Evolutionary conservation across 2,797 vertebrate species (phyloP), one percentile per base, ranked within the genome.

Genomic region (Lepilemur ruficaudatus): DNA sequence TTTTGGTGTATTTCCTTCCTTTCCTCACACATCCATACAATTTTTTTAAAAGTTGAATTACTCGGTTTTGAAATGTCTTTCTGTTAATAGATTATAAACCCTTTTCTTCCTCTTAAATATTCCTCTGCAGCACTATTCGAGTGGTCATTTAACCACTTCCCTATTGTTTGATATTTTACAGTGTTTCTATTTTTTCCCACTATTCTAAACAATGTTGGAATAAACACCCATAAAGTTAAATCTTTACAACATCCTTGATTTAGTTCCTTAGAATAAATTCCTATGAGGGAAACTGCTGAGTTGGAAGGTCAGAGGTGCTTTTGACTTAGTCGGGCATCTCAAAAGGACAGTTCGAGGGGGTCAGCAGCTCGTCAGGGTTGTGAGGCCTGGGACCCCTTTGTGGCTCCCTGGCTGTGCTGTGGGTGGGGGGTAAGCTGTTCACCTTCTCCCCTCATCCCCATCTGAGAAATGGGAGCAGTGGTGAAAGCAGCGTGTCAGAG

Each of bases 191-290:
- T 65, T 48, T 79, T 43, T 35, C 15, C 41, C 55, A 13, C 86
- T 46, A 23, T 91, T 93, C n/a, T 59, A 50, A 88, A 79, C 41
- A 46, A 30, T 63, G 28, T 72, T 63, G 28, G 72, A 82, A 52
- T 93, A 84, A 73, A n/a, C 17, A 20, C 32, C 63, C n/a, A 10
- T 90, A 38, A 90, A 50, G 32, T 46, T 86, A 78, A 91, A 52
- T 59, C 65, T 93, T 87, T 70, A 69, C 38, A 82, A 15, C 70
- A 38, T 43, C 57, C 46, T 83, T 18, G 17, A 65, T 87, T 85
- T 86, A 52, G 63, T 75, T 63, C 83, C 43, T 81, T 59, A 95
- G 52, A 89, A 93, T 70, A 78, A 72, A 69, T 69, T 84, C 41
- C 72, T 59, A 15, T 10, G 25, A 57, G 80, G 46, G 63, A 84